A percentile compares a stretch with the other conserved stretches of the same genome.
phyloP scores from a whole-genome alignment of 2,113 vertebrate genomes.

The Cranoglanis bouderius region DNA sequence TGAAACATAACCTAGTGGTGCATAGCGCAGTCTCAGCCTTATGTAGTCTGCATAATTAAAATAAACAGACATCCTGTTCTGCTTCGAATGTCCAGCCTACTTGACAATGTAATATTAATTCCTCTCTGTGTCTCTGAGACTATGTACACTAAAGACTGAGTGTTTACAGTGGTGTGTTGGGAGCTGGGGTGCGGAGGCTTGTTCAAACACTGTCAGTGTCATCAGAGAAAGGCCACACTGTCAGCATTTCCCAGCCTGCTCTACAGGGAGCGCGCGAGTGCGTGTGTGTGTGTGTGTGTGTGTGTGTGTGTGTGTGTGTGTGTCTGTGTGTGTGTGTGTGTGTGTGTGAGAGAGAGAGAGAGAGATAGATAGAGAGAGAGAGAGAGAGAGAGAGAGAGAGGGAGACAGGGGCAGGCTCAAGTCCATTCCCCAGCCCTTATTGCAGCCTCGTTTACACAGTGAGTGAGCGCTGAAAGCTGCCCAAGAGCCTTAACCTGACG shows the following conservation, averaged over 20 bases:
- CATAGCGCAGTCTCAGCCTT: neutral
- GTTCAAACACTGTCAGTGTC: constrained; percentile 50
- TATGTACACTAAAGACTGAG: constrained; percentile 29
- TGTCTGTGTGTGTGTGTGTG: neutral
- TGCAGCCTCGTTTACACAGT: constrained; percentile 53
- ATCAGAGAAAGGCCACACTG: constrained; percentile 54
- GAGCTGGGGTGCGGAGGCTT: constrained; percentile 33
- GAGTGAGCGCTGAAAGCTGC: constrained; percentile 60
- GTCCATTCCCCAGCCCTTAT: constrained; percentile 51
- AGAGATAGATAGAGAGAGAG: neutral
- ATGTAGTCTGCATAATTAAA: neutral
- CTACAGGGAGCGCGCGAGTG: constrained; percentile 19
- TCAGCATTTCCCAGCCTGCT: constrained; percentile 45
- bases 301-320: neutral
- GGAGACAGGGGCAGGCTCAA: constrained; percentile 22
- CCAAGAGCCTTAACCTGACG: constrained; percentile 58
- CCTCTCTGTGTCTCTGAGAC: constrained; percentile 24
- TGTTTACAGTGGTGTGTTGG: constrained; percentile 52
- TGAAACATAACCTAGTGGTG: constrained; percentile 26
- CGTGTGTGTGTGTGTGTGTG: neutral
- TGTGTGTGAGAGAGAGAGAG: constrained; percentile 1
- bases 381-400: constrained; percentile 21
- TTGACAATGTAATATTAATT: constrained; percentile 42
- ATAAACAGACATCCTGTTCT: constrained; percentile 14
- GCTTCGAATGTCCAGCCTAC: constrained; percentile 24